These are phyloP conservation scores for Sipha flava DNA, from an alignment of 1,140 invertebrate genomes.

Conservation along the genomic window DNA sequence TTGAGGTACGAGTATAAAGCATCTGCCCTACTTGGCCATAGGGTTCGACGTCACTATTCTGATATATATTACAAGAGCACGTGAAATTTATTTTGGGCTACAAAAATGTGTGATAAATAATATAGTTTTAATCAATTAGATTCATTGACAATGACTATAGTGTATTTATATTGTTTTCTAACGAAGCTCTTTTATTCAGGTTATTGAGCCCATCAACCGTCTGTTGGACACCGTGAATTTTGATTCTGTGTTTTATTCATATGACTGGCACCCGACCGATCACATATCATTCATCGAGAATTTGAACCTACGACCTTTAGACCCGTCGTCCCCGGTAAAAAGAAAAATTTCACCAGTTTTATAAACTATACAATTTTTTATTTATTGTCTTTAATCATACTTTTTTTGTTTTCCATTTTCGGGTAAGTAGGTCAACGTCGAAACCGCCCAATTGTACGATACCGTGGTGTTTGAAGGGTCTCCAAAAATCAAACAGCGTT, in stretches of 20 bases:
- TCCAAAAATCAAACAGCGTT: conserved; percentile 67
- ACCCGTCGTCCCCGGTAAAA: conserved; percentile 57
- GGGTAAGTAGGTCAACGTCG: conserved; percentile 43
- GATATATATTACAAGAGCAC: no score
- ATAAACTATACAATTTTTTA: neutral
- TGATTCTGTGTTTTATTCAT: conserved; percentile 87
- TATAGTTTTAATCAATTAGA: no score
- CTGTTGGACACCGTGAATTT: conserved; percentile 77
- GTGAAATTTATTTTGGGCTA: no score
- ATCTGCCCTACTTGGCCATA: no score
- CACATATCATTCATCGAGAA: conserved; percentile 97
- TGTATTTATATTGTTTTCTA: neutral
- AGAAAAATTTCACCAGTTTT: neutral
- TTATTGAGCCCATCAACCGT: conserved; percentile 84
- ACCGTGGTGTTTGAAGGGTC: conserved; percentile 85
- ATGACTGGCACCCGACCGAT: conserved; percentile 95
- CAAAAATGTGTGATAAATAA: no score
- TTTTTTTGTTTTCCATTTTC: no score
- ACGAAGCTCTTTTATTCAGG: conserved; percentile 46
- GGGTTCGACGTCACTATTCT: no score
- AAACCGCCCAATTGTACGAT: conserved; percentile 76
- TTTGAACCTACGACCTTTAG: conserved; percentile 58
- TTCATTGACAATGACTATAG: no score
- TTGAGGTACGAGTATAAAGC: no score
- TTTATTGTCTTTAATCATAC: neutral